phyloP scores from a whole-genome alignment of 2,113 vertebrate species.

The Smithornis capensis region DNA sequence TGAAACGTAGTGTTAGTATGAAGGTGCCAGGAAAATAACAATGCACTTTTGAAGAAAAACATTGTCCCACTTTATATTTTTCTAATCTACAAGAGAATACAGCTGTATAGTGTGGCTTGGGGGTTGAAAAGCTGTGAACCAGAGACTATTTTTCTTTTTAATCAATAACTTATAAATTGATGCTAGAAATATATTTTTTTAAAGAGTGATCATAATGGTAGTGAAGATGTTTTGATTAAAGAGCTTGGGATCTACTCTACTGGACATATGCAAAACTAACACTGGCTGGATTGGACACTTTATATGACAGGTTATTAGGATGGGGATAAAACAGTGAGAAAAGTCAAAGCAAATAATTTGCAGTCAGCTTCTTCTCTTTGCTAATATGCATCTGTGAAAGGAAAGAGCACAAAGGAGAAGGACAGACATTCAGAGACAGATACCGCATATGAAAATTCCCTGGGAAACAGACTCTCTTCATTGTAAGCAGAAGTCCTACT shows the following conservation, averaged over 20 bases:
- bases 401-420: not conserved
- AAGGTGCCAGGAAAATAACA: not conserved
- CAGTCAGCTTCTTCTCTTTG: not conserved
- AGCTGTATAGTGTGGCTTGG: not conserved
- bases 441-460: not conserved
- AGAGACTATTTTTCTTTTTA: not conserved
- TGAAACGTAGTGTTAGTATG: not conserved
- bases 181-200: not conserved
- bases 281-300: not conserved
- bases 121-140: not conserved
- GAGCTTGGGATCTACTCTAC: not conserved
- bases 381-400: not conserved
- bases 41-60: not conserved
- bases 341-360: slow-evolving; percentile 22
- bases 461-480: not conserved
- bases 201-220: not conserved
- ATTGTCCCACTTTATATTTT: not conserved
- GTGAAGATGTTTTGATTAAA: not conserved
- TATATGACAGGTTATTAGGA: fast-evolving
- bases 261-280: not conserved
- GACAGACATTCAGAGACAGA: not conserved
- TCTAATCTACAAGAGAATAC: not conserved
- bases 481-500: not conserved
- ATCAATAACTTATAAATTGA: not conserved
- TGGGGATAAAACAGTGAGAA: not conserved